Percentiles rank a stretch among this genome's conserved stretches.
phyloP scores from a whole-genome alignment of 2,113 vertebrate species.

The Pelecanus crispus region DNA sequence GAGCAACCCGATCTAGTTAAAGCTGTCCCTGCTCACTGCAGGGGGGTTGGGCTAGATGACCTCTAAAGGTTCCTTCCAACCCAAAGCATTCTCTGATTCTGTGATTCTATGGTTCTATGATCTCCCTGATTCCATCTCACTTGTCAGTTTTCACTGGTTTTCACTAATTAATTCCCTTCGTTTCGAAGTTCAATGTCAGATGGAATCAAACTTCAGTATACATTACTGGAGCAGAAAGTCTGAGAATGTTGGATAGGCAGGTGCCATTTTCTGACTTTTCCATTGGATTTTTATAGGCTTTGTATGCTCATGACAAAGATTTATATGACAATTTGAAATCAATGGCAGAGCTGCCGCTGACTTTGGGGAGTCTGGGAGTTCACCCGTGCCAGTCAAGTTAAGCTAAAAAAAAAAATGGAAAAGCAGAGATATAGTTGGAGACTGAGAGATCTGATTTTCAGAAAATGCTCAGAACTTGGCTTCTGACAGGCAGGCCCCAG shows the following conservation, averaged over 20 bases:
- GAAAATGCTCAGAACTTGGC: not conserved
- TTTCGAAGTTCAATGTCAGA: not conserved
- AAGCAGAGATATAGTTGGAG: not conserved
- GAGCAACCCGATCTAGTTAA: no score
- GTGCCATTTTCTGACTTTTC: not conserved
- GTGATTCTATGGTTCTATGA: no score
- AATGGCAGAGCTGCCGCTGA: not conserved
- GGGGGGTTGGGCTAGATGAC: no score
- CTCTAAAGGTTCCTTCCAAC: no score
- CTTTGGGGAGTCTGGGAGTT: not conserved
- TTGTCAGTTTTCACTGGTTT: not conserved
- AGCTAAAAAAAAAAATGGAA: not conserved
- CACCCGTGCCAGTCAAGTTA: not conserved
- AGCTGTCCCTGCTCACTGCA: no score
- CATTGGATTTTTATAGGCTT: not conserved
- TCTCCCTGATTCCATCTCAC: not conserved
- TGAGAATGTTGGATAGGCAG: not conserved
- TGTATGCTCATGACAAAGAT: not conserved
- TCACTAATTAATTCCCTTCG: not conserved
- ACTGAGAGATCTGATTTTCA: not conserved
- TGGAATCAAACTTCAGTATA: not conserved
- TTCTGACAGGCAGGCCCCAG: not conserved
- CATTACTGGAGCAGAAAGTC: not conserved
- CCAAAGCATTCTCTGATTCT: no score
- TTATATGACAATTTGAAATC: slow-evolving; percentile 16